Evolutionary conservation across 1,140 invertebrate genomes (phyloP), one percentile per base, ranked within the genome.

Genomic region (Maniola jurtina): DNA sequence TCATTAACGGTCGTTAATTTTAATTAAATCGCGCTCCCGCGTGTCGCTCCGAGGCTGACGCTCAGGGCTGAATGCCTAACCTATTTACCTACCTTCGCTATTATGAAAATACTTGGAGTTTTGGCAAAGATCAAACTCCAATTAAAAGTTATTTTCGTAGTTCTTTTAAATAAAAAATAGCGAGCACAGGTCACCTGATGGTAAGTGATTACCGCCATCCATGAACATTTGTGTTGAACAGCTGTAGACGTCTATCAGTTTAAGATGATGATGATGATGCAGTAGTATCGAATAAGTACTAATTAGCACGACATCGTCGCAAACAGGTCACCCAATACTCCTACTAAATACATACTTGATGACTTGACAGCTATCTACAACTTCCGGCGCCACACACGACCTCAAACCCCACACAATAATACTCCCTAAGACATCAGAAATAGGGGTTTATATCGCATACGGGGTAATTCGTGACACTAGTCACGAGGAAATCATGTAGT

Each of bases 1-100:
- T 67, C 64, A 67, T 67, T 67, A 67, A 13, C 50, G 58, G n/a
- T 57, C 65, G 50, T 67, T 61, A 67, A 15, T 67, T 67, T 67
- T 67, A 67, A 67, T 67, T 67, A 67, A 67, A 60, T 67, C 58
- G 48, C 52, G 52, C 52, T 45, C 9, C 38, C 7, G 48, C 48
- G 25, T 25, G 25, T 25, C 16, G 16, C 33, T 0, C 2, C 5
- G 15, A 14, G 8, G 15, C 9, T 13, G 52, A 8, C 48, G 3
- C 6, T 25, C 48, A 52, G 14, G 48, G 14, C 15, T 52, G 48
- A 0, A 2, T 4, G 48, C 0, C 14, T 52, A 52, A 52, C 14
- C 14, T 25, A 25, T 2, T 52, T 52, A 11, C 16, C 14, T 0
- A 7, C 10, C 38, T 38, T 38, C 38, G 7, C 10, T 38, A 38